Percentiles rank a stretch among this genome's conserved stretches.
These are phyloP conservation scores for Drosophila quinaria DNA, from an alignment of 2,888 invertebrate genomes.

Conservation along the genomic window DNA sequence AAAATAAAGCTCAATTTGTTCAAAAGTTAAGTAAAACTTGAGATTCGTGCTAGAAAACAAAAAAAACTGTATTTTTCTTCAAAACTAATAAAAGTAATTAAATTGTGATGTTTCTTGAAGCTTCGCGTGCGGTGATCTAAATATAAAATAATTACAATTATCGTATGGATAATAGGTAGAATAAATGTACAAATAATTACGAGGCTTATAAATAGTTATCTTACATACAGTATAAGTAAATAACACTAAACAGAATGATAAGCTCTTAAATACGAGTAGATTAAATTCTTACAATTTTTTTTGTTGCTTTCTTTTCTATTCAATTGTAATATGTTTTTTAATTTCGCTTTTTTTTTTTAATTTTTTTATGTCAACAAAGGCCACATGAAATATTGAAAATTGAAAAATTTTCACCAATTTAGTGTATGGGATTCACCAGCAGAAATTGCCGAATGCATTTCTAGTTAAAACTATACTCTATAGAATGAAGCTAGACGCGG, in stretches of 20 bases:
- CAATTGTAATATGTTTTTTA: slow-evolving; percentile 10
- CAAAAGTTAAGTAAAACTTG: slow-evolving; percentile 49
- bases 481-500: slow-evolving; percentile 45
- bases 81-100: slow-evolving; percentile 16
- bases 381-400: slow-evolving; percentile 78
- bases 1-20: slow-evolving; percentile 75
- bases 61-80: slow-evolving; percentile 14
- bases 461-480: slow-evolving; percentile 37
- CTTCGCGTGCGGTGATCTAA: slow-evolving; percentile 45
- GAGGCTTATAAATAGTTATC: slow-evolving; percentile 61
- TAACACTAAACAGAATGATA: slow-evolving; percentile 69
- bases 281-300: slow-evolving; percentile 22
- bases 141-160: slow-evolving; percentile 42
- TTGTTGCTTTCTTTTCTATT: slow-evolving; percentile 15
- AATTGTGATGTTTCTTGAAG: slow-evolving; percentile 37
- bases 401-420: slow-evolving; percentile 65
- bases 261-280: slow-evolving; percentile 47
- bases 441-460: slow-evolving; percentile 20
- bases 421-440: slow-evolving; percentile 45
- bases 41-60: slow-evolving; percentile 59
- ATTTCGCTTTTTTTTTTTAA: slow-evolving; percentile 1
- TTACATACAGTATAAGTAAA: slow-evolving; percentile 49
- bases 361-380: slow-evolving; percentile 65
- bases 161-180: slow-evolving; percentile 21
- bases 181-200: slow-evolving; percentile 69